Evolutionary conservation across 92 coral and sea anemone genomes (phyloP).

Genomic region (Porites rus): DNA sequence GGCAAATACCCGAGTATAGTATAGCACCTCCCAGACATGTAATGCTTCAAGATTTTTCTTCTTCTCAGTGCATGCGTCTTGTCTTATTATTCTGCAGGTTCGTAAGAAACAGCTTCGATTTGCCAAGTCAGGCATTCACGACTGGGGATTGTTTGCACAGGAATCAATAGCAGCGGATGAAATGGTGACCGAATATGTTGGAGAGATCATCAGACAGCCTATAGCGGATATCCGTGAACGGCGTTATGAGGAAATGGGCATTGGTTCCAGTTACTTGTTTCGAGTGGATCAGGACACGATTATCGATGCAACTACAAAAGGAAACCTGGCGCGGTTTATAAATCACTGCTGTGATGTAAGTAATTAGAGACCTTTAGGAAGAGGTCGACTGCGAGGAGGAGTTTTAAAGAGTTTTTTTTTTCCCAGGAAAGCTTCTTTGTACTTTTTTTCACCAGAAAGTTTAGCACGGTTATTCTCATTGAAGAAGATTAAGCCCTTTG

Average conservation of each 20-base stretch:
- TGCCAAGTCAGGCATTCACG: slow-evolving; percentile 96
- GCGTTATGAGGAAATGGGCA: slow-evolving; percentile 91
- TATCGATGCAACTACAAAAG: slow-evolving; percentile 92
- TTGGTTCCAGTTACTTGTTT: slow-evolving; percentile 97
- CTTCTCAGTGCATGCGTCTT: neutral
- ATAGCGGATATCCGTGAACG: slow-evolving; percentile 95
- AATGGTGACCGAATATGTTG: slow-evolving; percentile 99
- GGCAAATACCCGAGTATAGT: no score
- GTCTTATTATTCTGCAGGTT: slow-evolving; percentile 56
- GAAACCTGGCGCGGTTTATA: slow-evolving; percentile 96
- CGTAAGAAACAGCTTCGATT: slow-evolving; percentile 97
- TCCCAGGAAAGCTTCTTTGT: no score
- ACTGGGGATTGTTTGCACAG: slow-evolving; percentile 98
- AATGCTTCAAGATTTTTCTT: neutral
- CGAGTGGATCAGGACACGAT: slow-evolving; percentile 98
- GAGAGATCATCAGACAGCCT: slow-evolving; percentile 94
- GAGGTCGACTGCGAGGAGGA: no score
- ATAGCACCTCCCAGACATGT: no score
- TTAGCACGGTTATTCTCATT: no score
- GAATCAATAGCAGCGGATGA: slow-evolving; percentile 98
- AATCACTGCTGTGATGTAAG: slow-evolving; percentile 99
- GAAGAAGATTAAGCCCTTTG: no score
- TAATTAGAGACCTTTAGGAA: neutral
- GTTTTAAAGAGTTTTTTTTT: no score
- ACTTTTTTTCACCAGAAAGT: no score